These are phyloP conservation scores for Artibeus jamaicensis DNA, from an alignment of 2,797 vertebrate genomes.

Conservation along the genomic window DNA sequence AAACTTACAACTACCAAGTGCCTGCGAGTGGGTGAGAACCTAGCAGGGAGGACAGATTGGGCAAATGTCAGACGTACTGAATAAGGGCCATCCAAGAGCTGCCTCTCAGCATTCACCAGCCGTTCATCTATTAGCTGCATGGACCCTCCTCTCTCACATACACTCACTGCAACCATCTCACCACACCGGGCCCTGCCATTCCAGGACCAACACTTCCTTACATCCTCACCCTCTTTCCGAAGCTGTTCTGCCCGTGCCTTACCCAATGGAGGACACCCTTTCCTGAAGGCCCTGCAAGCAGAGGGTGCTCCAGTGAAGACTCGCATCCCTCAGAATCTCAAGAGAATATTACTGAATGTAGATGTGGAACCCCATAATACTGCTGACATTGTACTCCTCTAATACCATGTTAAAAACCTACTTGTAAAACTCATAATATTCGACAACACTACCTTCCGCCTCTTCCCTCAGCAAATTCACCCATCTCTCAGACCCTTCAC, in stretches of 20 bases:
- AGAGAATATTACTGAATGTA: fast-evolving
- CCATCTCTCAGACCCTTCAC: not conserved
- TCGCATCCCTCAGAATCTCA: not conserved
- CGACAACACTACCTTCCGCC: not conserved
- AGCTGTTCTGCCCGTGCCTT: not conserved
- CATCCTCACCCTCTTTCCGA: not conserved
- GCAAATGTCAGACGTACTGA: not conserved
- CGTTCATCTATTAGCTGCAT: not conserved
- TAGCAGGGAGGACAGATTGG: not conserved
- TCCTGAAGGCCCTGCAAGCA: not conserved
- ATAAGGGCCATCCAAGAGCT: not conserved
- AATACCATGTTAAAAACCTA: not conserved
- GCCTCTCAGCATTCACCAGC: not conserved
- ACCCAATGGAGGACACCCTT: not conserved
- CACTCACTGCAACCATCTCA: not conserved
- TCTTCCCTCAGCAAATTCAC: not conserved
- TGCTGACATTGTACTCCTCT: not conserved
- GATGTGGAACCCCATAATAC: not conserved
- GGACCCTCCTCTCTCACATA: no score
- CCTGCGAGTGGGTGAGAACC: not conserved
- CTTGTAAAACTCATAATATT: not conserved
- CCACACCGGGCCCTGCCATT: not conserved
- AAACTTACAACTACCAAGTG: not conserved
- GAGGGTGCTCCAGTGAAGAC: not conserved
- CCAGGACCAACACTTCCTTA: not conserved